These are phyloP conservation scores for Biston stratarius DNA, from an alignment of 2,888 invertebrate species.

Conservation along the genomic window DNA sequence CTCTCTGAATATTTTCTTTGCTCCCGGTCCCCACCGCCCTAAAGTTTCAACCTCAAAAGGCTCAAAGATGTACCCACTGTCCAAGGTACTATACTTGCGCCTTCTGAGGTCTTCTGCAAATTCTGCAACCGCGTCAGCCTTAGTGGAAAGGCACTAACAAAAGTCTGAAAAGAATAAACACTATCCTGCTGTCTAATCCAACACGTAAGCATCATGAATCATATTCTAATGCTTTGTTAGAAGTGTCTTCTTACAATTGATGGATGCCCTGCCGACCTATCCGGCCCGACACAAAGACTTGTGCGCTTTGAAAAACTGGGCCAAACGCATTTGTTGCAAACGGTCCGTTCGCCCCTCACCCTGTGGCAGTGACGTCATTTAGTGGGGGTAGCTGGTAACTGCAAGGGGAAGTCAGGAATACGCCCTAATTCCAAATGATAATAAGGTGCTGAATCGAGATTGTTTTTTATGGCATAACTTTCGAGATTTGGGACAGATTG, in stretches of 20 bases:
- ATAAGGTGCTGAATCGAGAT: conserved; percentile 6
- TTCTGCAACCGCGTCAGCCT: no score
- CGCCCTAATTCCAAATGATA: conserved; percentile 16
- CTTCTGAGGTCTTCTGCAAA: no score
- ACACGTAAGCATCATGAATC: conserved; percentile 1
- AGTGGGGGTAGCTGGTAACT: conserved; percentile 1
- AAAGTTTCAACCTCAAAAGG: no score
- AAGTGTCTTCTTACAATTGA: conserved; percentile 21
- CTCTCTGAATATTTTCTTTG: no score
- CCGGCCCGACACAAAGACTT: conserved; percentile 24
- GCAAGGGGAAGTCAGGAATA: conserved; percentile 7
- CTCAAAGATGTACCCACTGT: no score
- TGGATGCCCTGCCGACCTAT: conserved; percentile 15
- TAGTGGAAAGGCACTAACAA: neutral
- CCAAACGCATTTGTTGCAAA: conserved; percentile 28
- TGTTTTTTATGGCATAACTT: conserved; percentile 6
- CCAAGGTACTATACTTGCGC: no score
- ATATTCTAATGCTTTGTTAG: conserved; percentile 14
- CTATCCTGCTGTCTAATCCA: conserved; percentile 4
- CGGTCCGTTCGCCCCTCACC: conserved; percentile 9
- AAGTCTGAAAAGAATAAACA: neutral
- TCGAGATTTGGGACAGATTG: conserved; percentile 4
- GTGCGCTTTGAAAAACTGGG: conserved; percentile 31
- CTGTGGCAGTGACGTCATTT: conserved; percentile 38
- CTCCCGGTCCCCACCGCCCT: no score